Conservation (phyloP, 1,140 invertebrate genomes). For the Pseudoatta argentina region DNA sequence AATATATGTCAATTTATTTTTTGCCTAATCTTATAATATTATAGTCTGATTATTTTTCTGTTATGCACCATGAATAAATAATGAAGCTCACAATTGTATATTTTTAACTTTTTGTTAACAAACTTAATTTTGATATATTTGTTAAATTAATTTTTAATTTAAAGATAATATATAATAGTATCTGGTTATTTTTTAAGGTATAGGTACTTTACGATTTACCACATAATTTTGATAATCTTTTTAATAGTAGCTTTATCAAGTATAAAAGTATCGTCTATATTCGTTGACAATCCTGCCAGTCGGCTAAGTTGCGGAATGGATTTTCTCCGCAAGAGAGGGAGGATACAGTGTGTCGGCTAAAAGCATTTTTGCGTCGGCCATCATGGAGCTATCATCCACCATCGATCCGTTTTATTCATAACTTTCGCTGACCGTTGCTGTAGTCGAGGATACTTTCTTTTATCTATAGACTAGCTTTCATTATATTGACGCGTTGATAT, state of each 20-base stretch:
- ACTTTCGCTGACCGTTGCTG: constrained; percentile 68
- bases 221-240: not conserved
- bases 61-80: constrained; percentile 5
- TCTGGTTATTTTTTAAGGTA: not conserved
- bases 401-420: constrained; percentile 84
- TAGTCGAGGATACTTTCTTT: constrained; percentile 46
- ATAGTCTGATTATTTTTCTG: not conserved
- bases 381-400: constrained; percentile 81
- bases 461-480: constrained; percentile 31
- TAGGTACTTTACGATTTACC: not conserved
- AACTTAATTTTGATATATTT: not conserved
- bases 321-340: constrained; percentile 69
- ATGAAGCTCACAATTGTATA: not conserved
- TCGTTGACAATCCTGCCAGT: constrained; percentile 30
- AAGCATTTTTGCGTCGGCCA: constrained; percentile 86
- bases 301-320: constrained; percentile 69
- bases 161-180: not conserved
- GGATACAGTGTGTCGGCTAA: constrained; percentile 83
- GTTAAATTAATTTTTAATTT: constrained; percentile 16
- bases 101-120: not conserved
- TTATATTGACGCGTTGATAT: not conserved
- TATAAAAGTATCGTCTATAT: constrained; percentile 34
- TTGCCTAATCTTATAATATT: not conserved
- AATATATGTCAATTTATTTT: not conserved
- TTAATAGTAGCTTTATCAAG: constrained; percentile 13